Percentiles rank a stretch among this genome's conserved stretches.
phyloP scores from a whole-genome alignment of 1,140 invertebrate species.

The Varroa destructor region DNA sequence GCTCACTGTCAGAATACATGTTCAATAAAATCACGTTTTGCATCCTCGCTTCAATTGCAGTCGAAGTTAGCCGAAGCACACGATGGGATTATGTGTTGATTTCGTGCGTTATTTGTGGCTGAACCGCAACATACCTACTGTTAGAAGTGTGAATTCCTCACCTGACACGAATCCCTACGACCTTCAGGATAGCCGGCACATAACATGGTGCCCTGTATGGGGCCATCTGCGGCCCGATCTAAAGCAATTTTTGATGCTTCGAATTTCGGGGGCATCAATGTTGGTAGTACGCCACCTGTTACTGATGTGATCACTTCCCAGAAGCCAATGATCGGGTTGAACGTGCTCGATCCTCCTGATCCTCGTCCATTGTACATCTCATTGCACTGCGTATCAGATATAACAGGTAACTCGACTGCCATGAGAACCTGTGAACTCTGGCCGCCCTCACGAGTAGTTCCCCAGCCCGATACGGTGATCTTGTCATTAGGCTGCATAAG shows the following conservation, averaged over 20 bases:
- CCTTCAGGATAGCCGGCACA: constrained; percentile 39
- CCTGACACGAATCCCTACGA: constrained; percentile 39
- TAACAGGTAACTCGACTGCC: constrained; percentile 36
- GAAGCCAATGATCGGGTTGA: constrained; percentile 27
- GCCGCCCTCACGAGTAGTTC: constrained; percentile 14
- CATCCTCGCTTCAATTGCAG: too few species aligned
- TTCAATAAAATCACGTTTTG: too few species aligned
- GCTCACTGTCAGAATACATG: too few species aligned
- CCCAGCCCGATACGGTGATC: constrained; percentile 32
- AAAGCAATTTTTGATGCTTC: too few species aligned
- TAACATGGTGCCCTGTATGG: constrained; percentile 35
- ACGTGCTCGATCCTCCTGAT: background rate
- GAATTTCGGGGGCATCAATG: too few species aligned
- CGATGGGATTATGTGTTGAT: too few species aligned
- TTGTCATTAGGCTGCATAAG: constrained; percentile 3
- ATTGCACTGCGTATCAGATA: constrained; percentile 36
- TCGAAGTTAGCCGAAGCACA: too few species aligned
- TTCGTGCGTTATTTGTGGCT: too few species aligned
- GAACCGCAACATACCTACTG: too few species aligned
- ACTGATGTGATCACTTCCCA: too few species aligned
- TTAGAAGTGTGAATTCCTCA: constrained; percentile 7
- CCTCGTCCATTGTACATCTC: constrained; percentile 1
- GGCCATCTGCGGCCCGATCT: constrained; percentile 30
- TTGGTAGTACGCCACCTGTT: too few species aligned
- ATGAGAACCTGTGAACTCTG: constrained; percentile 11